Conservation (phyloP, 2,888 invertebrate genomes). For the Eupithecia insigniata region DNA sequence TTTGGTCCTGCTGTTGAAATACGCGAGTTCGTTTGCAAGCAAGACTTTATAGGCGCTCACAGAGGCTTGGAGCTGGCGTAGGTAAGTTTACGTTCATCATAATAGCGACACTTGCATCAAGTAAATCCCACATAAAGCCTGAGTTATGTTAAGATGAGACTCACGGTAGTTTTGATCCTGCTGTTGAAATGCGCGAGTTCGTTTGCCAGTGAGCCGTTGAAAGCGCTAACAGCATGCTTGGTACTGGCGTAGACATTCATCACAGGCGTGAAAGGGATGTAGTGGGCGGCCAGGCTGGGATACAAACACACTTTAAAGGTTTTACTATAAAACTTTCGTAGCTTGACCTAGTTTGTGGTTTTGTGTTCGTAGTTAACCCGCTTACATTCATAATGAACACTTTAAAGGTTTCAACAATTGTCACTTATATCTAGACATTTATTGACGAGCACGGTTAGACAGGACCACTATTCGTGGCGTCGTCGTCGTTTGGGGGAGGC, state of each 20-base stretch:
- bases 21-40: slow-evolving; percentile 78
- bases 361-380: no score
- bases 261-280: slow-evolving; percentile 58
- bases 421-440: no score
- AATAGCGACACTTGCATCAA: no score
- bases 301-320: not conserved
- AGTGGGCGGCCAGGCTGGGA: slow-evolving; percentile 72
- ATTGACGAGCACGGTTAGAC: no score
- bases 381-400: no score
- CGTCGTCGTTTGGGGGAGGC: no score
- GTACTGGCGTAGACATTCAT: slow-evolving; percentile 81
- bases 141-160: slow-evolving; percentile 14
- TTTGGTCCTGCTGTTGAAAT: slow-evolving; percentile 70
- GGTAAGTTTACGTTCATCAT: slow-evolving; percentile 49
- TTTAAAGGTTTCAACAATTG: no score
- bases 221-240: slow-evolving; percentile 82
- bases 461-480: no score
- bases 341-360: no score
- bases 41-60: slow-evolving; percentile 80
- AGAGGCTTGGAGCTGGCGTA: slow-evolving; percentile 83
- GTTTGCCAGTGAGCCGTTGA: slow-evolving; percentile 76
- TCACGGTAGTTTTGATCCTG: slow-evolving; percentile 75
- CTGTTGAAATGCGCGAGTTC: slow-evolving; percentile 77
- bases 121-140: no score
- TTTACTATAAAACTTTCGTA: no score